Base-by-base conservation (phyloP, 2,113 vertebrate genomes). In the Rhipidura dahli region DNA sequence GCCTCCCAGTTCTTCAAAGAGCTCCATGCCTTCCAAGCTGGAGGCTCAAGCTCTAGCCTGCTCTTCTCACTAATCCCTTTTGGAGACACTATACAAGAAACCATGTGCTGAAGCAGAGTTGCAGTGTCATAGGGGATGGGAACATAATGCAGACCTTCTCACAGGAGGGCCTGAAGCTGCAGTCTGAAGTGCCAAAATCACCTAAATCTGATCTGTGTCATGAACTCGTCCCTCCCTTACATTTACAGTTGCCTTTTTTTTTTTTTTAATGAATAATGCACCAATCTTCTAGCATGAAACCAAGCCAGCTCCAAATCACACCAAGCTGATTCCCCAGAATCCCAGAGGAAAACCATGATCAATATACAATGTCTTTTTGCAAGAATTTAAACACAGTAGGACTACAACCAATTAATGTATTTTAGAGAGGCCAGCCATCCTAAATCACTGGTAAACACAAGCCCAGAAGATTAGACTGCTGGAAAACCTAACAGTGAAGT, bases 361-460 rank as follows among this genome's bases (percentile, higher is more conserved):
- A 92, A 92, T 69, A 81, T 11, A 8, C 9, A 33, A 51, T 7
- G 40, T 49, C 71, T 89, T 84, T n/a, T 83, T 50, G 37, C n/a
- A 77, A 85, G 44, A 60, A 53, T 92, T 89, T 81, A 87, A 70
- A 66, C 70, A 73, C 39, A 23, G 44, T 49, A 65, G 77, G 49
- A 93, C 44, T 54, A 83, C 50, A 85, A 56, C 35, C 88, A 94
- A 95, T 83, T 84, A 89, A 75, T 73, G 45, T 61, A 16, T 49
- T 84, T 68, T 76, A 33, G 49, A 82, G 70, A 89, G 54, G 42
- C 21, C 75, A 90, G 33, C n/a, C 17, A 23, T 77, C 63, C 56
- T 92, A 83, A 95, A 71, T 95, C 84, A 83, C 72, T 70, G 88
- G 39, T 65, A 95, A 93, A 80, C 27, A 66, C 17, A 50, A 94